These are phyloP conservation scores for Stichodactyla mertensii DNA, from an alignment of 64 coral and sea anemone species.

Conservation along the genomic window DNA sequence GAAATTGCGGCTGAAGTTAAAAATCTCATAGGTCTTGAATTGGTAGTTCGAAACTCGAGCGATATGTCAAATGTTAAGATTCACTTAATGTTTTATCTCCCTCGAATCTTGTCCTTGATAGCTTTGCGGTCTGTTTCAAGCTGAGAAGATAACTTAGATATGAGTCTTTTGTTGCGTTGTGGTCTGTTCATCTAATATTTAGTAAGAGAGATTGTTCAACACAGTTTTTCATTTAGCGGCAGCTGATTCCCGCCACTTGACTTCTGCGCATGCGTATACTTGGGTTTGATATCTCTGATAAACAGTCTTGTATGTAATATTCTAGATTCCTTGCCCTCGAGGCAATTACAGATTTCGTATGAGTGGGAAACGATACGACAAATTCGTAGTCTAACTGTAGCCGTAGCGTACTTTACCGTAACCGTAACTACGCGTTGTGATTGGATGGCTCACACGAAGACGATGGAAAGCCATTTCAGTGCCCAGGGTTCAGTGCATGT, in stretches of 20 bases:
- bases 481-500: no score
- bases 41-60: neutral
- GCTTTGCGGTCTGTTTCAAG: neutral
- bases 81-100: neutral
- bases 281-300: neutral
- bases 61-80: neutral
- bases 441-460: no score
- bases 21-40: neutral
- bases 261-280: neutral
- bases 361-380: no score
- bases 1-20: neutral
- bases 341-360: no score
- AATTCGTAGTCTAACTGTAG: no score
- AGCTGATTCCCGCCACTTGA: neutral
- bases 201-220: conserved; percentile 13
- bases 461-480: no score
- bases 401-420: no score
- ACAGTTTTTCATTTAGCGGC: neutral
- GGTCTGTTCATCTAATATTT: conserved; percentile 10
- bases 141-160: neutral
- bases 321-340: neutral
- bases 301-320: neutral
- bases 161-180: neutral
- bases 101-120: neutral
- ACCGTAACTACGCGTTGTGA: no score